These are phyloP conservation scores for Bombyx mandarina DNA, from an alignment of 1,140 invertebrate species.

Conservation along the genomic window DNA sequence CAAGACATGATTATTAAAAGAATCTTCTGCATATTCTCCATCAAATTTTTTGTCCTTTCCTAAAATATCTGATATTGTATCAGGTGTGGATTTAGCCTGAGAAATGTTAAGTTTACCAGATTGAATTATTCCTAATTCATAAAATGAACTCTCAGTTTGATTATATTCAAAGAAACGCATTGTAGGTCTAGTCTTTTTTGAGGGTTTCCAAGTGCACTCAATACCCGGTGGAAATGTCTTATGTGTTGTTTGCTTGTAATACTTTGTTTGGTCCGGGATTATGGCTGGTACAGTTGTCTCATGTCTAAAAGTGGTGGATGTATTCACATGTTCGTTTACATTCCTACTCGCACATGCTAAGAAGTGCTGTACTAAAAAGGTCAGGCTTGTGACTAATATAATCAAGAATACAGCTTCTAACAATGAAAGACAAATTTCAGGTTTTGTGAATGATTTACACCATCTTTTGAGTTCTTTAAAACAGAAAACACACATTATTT, in stretches of 20 bases:
- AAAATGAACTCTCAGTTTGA: too few relatives aligned
- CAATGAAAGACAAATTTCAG: slow-evolving; percentile 29
- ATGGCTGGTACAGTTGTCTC: neutral
- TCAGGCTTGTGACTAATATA: slow-evolving; percentile 32
- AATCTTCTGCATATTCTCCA: slow-evolving; percentile 7
- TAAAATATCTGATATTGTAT: too few relatives aligned
- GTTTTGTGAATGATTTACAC: slow-evolving; percentile 46
- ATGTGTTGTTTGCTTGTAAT: slow-evolving; percentile 1
- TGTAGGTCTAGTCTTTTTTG: slow-evolving; percentile 25
- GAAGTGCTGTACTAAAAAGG: slow-evolving; percentile 46
- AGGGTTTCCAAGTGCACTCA: slow-evolving; percentile 43
- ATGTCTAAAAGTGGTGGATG: neutral
- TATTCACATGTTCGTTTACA: neutral
- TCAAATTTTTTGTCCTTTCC: slow-evolving; percentile 5
- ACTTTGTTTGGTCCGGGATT: neutral
- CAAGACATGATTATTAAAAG: slow-evolving; percentile 18
- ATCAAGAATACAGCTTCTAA: slow-evolving; percentile 35
- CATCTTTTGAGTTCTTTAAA: slow-evolving; percentile 45
- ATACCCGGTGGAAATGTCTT: slow-evolving; percentile 14
- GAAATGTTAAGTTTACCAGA: too few relatives aligned
- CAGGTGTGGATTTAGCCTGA: too few relatives aligned
- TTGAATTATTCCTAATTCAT: too few relatives aligned
- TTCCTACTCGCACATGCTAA: slow-evolving; percentile 18
- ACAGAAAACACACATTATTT: slow-evolving; percentile 38
- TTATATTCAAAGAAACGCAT: slow-evolving; percentile 14